A percentile compares a stretch with the other conserved stretches of the same genome.
Conservation (phyloP, 2,888 invertebrate genomes). For the Callosobruchus maculatus region DNA sequence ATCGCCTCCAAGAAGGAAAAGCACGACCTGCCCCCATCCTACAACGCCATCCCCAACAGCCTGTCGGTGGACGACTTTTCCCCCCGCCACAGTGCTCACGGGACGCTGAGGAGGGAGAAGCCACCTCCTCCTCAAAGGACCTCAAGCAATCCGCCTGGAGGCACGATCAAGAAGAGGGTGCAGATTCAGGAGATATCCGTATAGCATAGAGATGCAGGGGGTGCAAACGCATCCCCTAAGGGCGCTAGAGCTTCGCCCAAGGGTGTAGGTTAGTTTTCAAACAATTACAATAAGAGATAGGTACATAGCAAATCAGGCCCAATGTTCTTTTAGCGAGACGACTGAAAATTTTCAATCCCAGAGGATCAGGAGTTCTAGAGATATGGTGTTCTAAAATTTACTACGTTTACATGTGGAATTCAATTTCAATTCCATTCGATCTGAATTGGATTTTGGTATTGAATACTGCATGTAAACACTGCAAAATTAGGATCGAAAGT, state of each 20-base stretch:
- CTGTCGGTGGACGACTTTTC: not conserved
- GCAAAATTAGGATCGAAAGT: too few relatives aligned
- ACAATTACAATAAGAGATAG: too few relatives aligned
- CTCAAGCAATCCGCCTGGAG: slow-evolving; percentile 48
- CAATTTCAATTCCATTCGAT: too few relatives aligned
- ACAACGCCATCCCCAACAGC: slow-evolving; percentile 48
- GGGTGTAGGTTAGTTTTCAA: not conserved
- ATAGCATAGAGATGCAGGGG: slow-evolving; percentile 48
- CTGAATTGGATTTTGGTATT: too few relatives aligned
- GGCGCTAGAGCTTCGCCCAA: slow-evolving; percentile 35
- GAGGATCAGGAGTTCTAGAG: too few relatives aligned
- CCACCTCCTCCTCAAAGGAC: slow-evolving; percentile 47
- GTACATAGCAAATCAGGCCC: too few relatives aligned
- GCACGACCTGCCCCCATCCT: slow-evolving; percentile 52
- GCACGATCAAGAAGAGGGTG: slow-evolving; percentile 70
- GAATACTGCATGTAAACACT: too few relatives aligned
- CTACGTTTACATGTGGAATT: too few relatives aligned
- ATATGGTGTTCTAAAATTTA: too few relatives aligned
- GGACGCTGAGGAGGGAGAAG: slow-evolving; percentile 35
- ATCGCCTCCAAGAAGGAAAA: slow-evolving; percentile 35
- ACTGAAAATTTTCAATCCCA: too few relatives aligned
- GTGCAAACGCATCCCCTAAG: slow-evolving; percentile 2
- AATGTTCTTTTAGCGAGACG: too few relatives aligned
- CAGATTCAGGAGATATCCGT: slow-evolving; percentile 80
- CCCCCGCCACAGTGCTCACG: slow-evolving; percentile 2